Evolutionary conservation across 2,113 vertebrate genomes (phyloP).

Genomic region (Platycercus adscitus): DNA sequence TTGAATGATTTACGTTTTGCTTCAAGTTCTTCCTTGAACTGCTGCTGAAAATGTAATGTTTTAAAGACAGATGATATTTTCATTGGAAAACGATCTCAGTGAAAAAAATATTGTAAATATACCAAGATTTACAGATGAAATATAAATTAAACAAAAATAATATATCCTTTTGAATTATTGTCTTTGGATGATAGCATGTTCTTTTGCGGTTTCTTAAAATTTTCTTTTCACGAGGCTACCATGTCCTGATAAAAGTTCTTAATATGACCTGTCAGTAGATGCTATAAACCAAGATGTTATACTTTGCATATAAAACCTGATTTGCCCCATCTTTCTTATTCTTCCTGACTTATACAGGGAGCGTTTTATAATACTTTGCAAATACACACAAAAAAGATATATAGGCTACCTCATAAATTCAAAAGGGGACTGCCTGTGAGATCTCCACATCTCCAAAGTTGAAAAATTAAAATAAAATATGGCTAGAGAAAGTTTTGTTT

Average conservation of each 20-base stretch:
- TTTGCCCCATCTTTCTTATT: background rate
- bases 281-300: background rate
- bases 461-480: conserved; percentile 56
- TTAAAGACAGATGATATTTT: conserved; percentile 36
- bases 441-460: background rate
- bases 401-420: background rate
- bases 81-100: background rate
- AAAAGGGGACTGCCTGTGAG: background rate
- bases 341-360: background rate
- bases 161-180: background rate
- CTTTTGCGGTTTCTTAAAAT: background rate
- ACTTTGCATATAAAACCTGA: background rate
- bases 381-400: background rate
- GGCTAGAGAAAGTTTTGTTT: conserved; percentile 15
- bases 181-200: background rate
- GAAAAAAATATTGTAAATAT: background rate
- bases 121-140: background rate
- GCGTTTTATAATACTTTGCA: background rate
- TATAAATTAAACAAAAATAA: background rate
- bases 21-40: background rate
- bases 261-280: background rate
- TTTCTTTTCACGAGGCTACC: background rate
- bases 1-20: background rate
- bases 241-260: background rate
- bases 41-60: conserved; percentile 32